A percentile compares a stretch with the other conserved stretches of the same genome.
These are phyloP conservation scores for Lycodopsis pacificus DNA, from an alignment of 2,797 vertebrate genomes.

Conservation along the genomic window DNA sequence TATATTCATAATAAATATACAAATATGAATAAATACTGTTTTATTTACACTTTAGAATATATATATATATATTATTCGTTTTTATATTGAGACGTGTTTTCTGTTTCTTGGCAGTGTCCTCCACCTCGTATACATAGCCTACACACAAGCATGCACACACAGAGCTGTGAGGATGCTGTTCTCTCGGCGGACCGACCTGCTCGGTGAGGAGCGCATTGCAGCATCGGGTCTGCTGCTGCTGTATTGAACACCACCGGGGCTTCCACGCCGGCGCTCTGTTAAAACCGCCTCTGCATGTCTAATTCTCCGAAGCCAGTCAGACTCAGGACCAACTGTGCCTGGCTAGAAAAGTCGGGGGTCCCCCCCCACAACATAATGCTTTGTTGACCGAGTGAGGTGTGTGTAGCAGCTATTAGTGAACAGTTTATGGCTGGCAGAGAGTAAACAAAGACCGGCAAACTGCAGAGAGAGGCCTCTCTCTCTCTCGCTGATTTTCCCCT, in stretches of 20 bases:
- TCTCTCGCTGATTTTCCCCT: neutral
- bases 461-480: constrained; percentile 41
- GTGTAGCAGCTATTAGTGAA: constrained; percentile 50
- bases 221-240: constrained; percentile 68
- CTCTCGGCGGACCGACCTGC: constrained; percentile 66
- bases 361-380: constrained; percentile 32
- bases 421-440: constrained; percentile 45
- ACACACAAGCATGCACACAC: constrained; percentile 13
- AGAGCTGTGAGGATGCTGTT: constrained; percentile 44
- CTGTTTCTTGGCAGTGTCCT: constrained; percentile 13
- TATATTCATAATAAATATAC: neutral
- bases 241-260: constrained; percentile 66
- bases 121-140: constrained; percentile 2
- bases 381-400: constrained; percentile 52
- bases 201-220: constrained; percentile 81
- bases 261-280: constrained; percentile 59
- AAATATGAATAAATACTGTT: neutral
- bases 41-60: too few relatives aligned
- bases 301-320: constrained; percentile 48
- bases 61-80: too few relatives aligned
- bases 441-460: constrained; percentile 65
- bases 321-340: constrained; percentile 60
- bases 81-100: neutral
- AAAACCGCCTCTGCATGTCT: constrained; percentile 52
- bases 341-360: constrained; percentile 34